Percentiles rank a stretch among this genome's conserved stretches.
Conservation (phyloP, 2,888 invertebrate species). For the Polymixis flavicincta region DNA sequence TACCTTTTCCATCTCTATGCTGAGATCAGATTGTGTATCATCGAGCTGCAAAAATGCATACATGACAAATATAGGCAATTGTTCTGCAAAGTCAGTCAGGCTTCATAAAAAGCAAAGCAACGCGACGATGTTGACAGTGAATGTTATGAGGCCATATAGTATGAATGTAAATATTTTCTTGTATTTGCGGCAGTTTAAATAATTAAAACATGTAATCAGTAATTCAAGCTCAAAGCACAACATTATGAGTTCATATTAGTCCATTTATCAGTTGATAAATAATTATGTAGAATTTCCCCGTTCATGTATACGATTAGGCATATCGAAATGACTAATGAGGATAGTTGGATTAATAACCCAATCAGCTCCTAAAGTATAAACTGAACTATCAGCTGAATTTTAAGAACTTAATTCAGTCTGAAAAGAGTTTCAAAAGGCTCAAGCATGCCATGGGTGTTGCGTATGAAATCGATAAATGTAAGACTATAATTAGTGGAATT, state of each 20-base stretch:
- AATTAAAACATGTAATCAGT: slow-evolving; percentile 11
- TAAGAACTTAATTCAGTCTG: neutral
- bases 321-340: slow-evolving; percentile 18
- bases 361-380: neutral
- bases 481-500: slow-evolving; percentile 2
- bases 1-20: slow-evolving; percentile 91
- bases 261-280: slow-evolving; percentile 12
- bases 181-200: slow-evolving; percentile 25
- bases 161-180: slow-evolving; percentile 41
- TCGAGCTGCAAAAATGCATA: slow-evolving; percentile 91
- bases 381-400: neutral
- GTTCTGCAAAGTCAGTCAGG: slow-evolving; percentile 77
- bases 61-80: slow-evolving; percentile 78
- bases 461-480: slow-evolving; percentile 5
- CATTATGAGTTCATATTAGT: slow-evolving; percentile 15
- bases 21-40: slow-evolving; percentile 89
- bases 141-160: slow-evolving; percentile 38
- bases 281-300: slow-evolving; percentile 8
- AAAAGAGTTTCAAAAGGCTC: neutral
- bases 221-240: slow-evolving; percentile 45
- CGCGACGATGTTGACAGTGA: slow-evolving; percentile 46
- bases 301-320: slow-evolving; percentile 9
- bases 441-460: neutral
- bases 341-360: neutral
- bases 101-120: slow-evolving; percentile 74